phyloP scores from a whole-genome alignment of 2,113 vertebrate species.

The Muntiacus reevesi region DNA sequence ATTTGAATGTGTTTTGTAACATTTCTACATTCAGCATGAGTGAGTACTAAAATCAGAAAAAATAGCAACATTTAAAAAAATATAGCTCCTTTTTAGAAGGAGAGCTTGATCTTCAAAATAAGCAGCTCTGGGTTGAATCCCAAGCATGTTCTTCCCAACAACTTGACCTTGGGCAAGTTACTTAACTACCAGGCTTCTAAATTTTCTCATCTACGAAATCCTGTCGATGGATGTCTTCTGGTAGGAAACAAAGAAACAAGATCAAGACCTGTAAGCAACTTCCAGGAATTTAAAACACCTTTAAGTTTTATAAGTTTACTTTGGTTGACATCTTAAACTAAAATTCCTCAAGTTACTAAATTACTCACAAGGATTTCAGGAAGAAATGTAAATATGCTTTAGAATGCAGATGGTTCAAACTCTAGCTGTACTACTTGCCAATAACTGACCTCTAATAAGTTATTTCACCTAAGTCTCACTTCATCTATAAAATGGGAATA shows the following conservation, averaged over 20 bases:
- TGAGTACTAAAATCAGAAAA: not conserved
- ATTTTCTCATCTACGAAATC: constrained; percentile 11
- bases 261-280: not conserved
- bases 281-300: not conserved
- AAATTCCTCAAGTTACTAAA: not conserved
- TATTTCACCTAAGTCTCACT: not conserved
- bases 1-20: not conserved
- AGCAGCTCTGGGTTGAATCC: not conserved
- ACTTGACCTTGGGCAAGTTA: not conserved
- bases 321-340: not conserved
- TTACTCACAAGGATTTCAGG: not conserved
- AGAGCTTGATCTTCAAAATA: not conserved
- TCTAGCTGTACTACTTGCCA: not conserved
- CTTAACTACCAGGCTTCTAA: not conserved
- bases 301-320: not conserved
- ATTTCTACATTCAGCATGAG: not conserved
- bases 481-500: not conserved
- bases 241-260: not conserved
- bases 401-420: not conserved
- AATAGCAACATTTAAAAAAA: not conserved
- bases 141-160: not conserved
- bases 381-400: not conserved
- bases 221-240: not conserved
- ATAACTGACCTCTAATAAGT: not conserved
- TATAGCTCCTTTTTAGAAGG: not conserved